phyloP scores from a whole-genome alignment of 1,140 invertebrate species.

The Drosophila seguyi region DNA sequence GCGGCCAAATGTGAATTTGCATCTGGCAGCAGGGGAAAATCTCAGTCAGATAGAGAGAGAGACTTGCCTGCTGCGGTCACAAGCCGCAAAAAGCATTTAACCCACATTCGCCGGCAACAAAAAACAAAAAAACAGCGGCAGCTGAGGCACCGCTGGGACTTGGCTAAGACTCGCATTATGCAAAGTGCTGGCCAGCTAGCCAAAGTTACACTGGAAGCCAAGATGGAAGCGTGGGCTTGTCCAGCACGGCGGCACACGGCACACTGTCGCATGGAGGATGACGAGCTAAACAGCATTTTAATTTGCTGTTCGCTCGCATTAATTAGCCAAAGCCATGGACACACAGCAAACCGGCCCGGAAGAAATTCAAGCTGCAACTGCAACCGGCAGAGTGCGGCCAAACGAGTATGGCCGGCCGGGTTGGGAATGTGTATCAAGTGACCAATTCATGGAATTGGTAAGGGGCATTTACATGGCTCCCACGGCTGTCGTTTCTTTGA shows the following conservation, averaged over 20 bases:
- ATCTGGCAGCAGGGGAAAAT: conserved; percentile 31
- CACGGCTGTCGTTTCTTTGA: conserved; percentile 72
- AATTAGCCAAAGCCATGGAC: conserved; percentile 63
- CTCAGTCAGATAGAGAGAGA: conserved; percentile 12
- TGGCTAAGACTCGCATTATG: conserved; percentile 54
- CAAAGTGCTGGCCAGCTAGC: conserved; percentile 38
- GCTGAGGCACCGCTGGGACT: conserved; percentile 37
- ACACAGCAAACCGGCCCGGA: conserved; percentile 19
- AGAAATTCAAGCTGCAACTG: conserved; percentile 18
- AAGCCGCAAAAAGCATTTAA: conserved; percentile 80
- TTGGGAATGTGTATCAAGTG: conserved; percentile 77
- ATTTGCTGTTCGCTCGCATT: conserved; percentile 69
- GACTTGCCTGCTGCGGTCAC: conserved; percentile 42
- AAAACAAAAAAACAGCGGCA: conserved; percentile 30
- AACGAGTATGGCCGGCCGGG: conserved; percentile 17
- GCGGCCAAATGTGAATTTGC: conserved; percentile 68
- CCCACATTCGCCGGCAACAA: conserved; percentile 68
- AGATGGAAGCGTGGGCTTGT: conserved; percentile 46
- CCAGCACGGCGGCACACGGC: conserved; percentile 9
- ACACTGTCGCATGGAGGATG: conserved; percentile 42
- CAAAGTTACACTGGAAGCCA: conserved; percentile 6
- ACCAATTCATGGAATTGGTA: conserved; percentile 63
- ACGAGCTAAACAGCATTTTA: conserved; percentile 74
- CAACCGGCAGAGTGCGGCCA: conserved; percentile 6
- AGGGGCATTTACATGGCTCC: conserved; percentile 73